Evolutionary conservation across 2,888 invertebrate species (phyloP).

Genomic region (Orgyia antiqua): DNA sequence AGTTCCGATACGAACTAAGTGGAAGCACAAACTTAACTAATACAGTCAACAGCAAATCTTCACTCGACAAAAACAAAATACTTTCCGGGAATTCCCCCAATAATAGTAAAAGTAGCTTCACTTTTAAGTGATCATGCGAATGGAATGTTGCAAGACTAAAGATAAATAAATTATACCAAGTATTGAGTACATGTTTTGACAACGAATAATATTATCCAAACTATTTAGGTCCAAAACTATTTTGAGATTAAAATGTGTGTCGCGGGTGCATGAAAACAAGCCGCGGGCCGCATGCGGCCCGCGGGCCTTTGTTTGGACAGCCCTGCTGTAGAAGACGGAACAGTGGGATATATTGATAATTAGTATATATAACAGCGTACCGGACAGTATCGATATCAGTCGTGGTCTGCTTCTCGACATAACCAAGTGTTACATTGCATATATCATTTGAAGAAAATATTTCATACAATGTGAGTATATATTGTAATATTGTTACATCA

Average conservation of each 20-base stretch:
- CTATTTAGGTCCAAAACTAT: no score
- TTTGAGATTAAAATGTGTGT: no score
- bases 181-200: neutral
- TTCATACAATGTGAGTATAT: slow-evolving; percentile 16
- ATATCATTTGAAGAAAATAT: neutral
- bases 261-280: no score
- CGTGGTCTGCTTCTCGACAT: slow-evolving; percentile 2
- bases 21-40: no score
- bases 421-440: slow-evolving; percentile 8
- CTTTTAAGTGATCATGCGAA: neutral
- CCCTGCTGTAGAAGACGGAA: neutral
- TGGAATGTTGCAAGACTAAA: neutral
- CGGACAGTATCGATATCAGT: slow-evolving; percentile 14
- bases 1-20: no score
- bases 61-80: no score
- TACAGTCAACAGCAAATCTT: no score
- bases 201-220: neutral
- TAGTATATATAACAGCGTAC: slow-evolving; percentile 18
- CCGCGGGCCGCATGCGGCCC: no score
- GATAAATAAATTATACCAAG: neutral
- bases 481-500: neutral
- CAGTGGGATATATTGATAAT: neutral
- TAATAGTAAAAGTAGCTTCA: no score
- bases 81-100: no score
- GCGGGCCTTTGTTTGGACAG: neutral